These are phyloP conservation scores for Dione vanillae DNA, from an alignment of 2,888 invertebrate genomes.

Conservation along the genomic window DNA sequence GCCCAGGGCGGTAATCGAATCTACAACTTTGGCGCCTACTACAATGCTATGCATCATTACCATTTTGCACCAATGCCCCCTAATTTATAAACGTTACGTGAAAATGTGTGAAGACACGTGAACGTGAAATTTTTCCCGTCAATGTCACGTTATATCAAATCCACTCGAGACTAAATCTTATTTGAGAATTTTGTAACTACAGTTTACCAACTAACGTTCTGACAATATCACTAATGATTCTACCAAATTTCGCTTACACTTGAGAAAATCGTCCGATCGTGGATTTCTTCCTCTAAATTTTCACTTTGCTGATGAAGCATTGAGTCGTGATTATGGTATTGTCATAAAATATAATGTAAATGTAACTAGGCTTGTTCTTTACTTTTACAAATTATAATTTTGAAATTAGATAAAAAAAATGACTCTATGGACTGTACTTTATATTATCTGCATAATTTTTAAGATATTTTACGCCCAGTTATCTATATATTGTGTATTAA, in stretches of 20 bases:
- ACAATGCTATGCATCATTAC: background rate
- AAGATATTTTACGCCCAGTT: too few relatives aligned
- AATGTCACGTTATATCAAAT: background rate
- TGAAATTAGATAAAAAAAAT: background rate
- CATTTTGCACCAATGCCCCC: too few relatives aligned
- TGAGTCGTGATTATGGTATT: slow-evolving; percentile 37
- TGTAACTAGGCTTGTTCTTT: background rate
- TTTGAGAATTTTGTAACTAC: slow-evolving; percentile 16
- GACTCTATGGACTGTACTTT: too few relatives aligned
- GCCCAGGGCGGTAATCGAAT: background rate
- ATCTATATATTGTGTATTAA: too few relatives aligned
- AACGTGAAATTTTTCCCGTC: background rate
- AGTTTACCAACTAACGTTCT: slow-evolving; percentile 31
- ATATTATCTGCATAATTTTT: too few relatives aligned
- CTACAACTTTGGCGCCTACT: background rate
- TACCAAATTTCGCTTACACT: slow-evolving; percentile 40
- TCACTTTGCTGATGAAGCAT: slow-evolving; percentile 39
- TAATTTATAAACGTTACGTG: background rate
- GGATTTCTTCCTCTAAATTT: slow-evolving; percentile 39
- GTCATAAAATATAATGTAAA: slow-evolving; percentile 23
- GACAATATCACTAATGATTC: slow-evolving; percentile 45
- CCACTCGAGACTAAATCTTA: background rate
- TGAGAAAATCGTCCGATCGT: slow-evolving; percentile 35
- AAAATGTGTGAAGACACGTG: background rate
- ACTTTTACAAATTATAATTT: background rate